Evolutionary conservation across 2,888 invertebrate genomes (phyloP), one percentile per base, ranked within the genome.

Genomic region (Schizotus pectinicornis): DNA sequence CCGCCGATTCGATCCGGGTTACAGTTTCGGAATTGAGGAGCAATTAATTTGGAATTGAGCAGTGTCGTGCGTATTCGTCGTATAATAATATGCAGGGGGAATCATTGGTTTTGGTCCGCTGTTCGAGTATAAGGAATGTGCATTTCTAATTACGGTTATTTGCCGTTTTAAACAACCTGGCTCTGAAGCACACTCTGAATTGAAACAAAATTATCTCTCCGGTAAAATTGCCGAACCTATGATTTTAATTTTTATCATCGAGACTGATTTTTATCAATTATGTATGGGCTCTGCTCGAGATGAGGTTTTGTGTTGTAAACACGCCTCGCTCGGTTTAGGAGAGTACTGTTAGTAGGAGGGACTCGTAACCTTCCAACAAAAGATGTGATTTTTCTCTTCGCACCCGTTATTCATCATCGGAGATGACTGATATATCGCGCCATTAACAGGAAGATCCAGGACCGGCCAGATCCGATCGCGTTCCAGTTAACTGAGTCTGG

Each of bases 121-220:
- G 31, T 39, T 41, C 46, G 54, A 46, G 31, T 37, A 31, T 22
- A 32, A 30, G 42, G 55, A 58, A 58, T 58, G 52, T 58, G 58
- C 52, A 58, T 53, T 58, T 58, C 58, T 58, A 58, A 58, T 58
- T 58, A 58, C 52, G 58, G 58, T 58, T 58, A 58, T 58, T 58
- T 52, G 58, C 58, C 45, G 39, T 6, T 14, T 41, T 30, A 8
- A 39, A 39, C 12, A 11, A 41, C n/a, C 8, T 13, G 9, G 30
- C 13, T 41, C 36, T 11, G 49, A 45, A 49, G 49, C 56, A 48
- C 38, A 56, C 41, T n/a, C n/a, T 35, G 9, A 35, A 56, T 56
- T 39, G 55, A 42, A 49, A 56, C 38, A 33, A 31, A 53, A 46
- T 53, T 33, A 46, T 53, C 46, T 39, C 38, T 31, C 34, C 36